Evolutionary conservation across 2,888 invertebrate species (phyloP), one percentile per base, ranked within the genome.

Genomic region (Calameuta idolon): DNA sequence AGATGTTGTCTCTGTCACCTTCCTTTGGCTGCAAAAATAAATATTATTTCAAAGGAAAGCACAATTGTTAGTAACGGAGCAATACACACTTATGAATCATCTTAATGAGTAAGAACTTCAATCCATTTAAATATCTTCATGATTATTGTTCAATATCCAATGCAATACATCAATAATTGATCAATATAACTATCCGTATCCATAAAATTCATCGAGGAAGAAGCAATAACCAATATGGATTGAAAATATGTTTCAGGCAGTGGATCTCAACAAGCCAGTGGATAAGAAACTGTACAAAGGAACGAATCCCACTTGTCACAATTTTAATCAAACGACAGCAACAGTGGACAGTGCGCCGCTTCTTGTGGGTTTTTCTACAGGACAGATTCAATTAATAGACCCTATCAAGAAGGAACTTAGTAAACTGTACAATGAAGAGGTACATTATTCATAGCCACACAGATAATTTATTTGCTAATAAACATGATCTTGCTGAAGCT

Each of bases 261-360:
- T 97, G 84, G 99, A 99, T 93, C 94, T 98, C 90, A 97, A 97
- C 83, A 98, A 98, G 92, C 99, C 99, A 71, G 95, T 99, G 86
- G 99, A 99, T 92, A 99, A 99, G 92, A 97, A 99, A 92, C 96
- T 98, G 90, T 99, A 99, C 92, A 99, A 99, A 93, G 99, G 99
- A 89, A 99, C 98, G 76, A 98, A 97, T 93, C 99, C 99, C 31
- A 99, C 99, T 35, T 99, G 99, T 92, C 99, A 99, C 91, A 98
- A 99, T 93, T 99, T 99, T 92, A 99, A 99, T 93, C 94, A 95
- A 76, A 94, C 95, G 84, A 95, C 96, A 76, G 96, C 96, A 89
- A 95, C 96, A 79, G 93, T 94, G 30, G 97, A 98, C 81, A 96
- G 96, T 91, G 97, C 98, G 34, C 96, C 97, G 77, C 94, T 99